Evolutionary conservation across 1,140 invertebrate genomes (phyloP), one percentile per base, ranked within the genome.

Genomic region (Cydia splendana): DNA sequence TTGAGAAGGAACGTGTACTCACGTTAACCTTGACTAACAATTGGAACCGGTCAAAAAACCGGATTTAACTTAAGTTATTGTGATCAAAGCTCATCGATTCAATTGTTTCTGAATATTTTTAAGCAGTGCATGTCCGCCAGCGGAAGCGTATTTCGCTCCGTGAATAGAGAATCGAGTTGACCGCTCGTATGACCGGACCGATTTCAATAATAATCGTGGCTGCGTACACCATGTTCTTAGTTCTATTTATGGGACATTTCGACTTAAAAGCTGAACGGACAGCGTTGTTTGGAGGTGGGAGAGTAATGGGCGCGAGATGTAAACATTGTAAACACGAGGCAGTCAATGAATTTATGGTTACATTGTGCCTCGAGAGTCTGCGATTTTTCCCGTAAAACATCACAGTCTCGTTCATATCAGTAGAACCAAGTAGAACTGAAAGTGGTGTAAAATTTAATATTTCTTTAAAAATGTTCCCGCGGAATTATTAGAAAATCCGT

Each of bases 141-240:
- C 65, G 90, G 88, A 91, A 90, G 87, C 78, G 65, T 77, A 76
- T 74, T 75, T 79, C 77, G 81, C 79, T 76, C 65, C 84, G 83
- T 87, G 89, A 84, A 80, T 83, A 78, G 88, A 80, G 89, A 87
- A 91, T 84, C 81, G 80, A 82, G 81, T 81, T 77, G 75, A 71
- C 67, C 67, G 67, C 67, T 71, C 34, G 67, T 18, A 71, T 71
- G 67, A 38, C 67, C 67, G 34, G 34, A 71, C 74, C 75, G 77
- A 78, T 76, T 73, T 81, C 48, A 69, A 76, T 74, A 20, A 71
- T 48, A 51, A 67, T 18, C 67, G 18, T 57, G n/a, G n/a, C 53
- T 20, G 53, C 0, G 28, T 34, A 71, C 67, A 71, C 15, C 67
- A 38, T 45, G 67, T 71, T 71, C 67, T 42, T 71, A 13, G 67